Percentiles rank a stretch among this genome's conserved stretches.
phyloP scores from a whole-genome alignment of 2,888 invertebrate genomes.

The Caenorhabditis japonica region DNA sequence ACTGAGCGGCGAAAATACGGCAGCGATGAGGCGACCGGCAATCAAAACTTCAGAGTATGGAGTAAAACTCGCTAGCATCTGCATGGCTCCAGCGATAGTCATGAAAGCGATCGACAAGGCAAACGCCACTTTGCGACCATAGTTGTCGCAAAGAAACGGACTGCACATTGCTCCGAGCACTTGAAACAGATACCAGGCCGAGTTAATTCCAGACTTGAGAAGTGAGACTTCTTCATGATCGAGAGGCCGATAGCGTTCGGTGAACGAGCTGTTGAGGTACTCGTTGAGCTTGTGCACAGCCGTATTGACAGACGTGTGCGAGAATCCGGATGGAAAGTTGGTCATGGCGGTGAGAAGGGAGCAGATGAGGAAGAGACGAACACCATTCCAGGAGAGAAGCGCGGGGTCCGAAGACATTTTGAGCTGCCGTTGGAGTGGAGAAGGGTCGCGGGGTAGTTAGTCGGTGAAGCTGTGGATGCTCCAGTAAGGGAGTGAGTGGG shows the following conservation, averaged over 20 bases:
- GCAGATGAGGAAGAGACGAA: conserved; percentile 68
- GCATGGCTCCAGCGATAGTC: conserved; percentile 72
- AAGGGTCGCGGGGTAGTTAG: conserved; percentile 53
- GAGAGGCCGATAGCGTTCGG: conserved; percentile 57
- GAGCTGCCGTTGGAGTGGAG: conserved; percentile 10
- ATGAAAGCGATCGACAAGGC: conserved; percentile 69
- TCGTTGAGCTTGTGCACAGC: conserved; percentile 68
- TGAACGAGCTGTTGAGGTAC: conserved; percentile 69
- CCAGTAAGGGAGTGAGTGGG: neutral
- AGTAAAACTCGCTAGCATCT: conserved; percentile 68
- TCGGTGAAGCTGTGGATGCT: conserved; percentile 23
- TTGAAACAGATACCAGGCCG: conserved; percentile 72
- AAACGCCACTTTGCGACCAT: conserved; percentile 73
- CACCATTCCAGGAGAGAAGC: conserved; percentile 52
- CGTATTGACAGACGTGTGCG: conserved; percentile 73
- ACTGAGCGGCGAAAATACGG: conserved; percentile 73
- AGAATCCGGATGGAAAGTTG: conserved; percentile 71
- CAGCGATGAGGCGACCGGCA: conserved; percentile 68
- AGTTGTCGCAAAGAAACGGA: conserved; percentile 69
- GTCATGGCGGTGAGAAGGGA: conserved; percentile 71
- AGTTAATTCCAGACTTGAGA: conserved; percentile 61
- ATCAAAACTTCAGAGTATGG: conserved; percentile 72
- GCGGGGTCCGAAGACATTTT: conserved; percentile 45
- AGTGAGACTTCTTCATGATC: conserved; percentile 61
- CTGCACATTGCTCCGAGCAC: conserved; percentile 68